Evolutionary conservation across 2,888 invertebrate species (phyloP).

Genomic region (Drosophila tripunctata): DNA sequence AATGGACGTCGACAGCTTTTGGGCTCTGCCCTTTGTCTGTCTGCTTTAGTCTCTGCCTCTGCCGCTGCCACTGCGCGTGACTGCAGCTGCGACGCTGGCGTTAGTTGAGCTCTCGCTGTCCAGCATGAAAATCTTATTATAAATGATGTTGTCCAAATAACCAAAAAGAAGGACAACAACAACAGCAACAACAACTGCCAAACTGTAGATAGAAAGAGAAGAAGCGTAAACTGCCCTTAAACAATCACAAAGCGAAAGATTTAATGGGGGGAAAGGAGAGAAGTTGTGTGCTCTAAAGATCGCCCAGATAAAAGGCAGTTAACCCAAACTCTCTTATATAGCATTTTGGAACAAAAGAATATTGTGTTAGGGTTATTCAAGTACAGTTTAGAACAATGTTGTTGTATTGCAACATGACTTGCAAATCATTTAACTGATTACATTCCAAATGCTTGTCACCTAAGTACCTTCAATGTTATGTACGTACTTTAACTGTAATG

Average conservation of each 20-base stretch:
- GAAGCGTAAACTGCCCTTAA: constrained; percentile 4
- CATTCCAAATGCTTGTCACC: background rate
- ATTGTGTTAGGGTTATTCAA: background rate
- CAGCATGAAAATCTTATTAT: constrained; percentile 59
- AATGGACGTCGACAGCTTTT: constrained; percentile 15
- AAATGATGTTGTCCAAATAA: constrained; percentile 62
- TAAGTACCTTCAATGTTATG: background rate
- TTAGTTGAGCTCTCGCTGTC: constrained; percentile 42
- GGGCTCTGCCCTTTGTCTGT: background rate
- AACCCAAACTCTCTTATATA: background rate
- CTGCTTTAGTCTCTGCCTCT: background rate
- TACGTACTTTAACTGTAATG: background rate
- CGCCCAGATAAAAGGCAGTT: constrained; percentile 20
- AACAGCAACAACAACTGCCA: constrained; percentile 2
- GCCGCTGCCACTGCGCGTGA: background rate
- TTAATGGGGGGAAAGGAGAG: background rate
- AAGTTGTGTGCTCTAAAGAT: background rate
- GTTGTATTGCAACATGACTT: background rate
- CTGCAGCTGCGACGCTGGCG: constrained; percentile 15
- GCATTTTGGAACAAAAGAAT: background rate
- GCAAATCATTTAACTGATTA: constrained; percentile 10
- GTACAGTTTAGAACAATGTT: background rate
- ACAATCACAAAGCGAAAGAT: background rate
- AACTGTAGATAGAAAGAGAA: background rate
- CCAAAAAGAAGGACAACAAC: constrained; percentile 24